Evolutionary conservation across 2,888 invertebrate species (phyloP).

Genomic region (Lasioglossum calceatum): DNA sequence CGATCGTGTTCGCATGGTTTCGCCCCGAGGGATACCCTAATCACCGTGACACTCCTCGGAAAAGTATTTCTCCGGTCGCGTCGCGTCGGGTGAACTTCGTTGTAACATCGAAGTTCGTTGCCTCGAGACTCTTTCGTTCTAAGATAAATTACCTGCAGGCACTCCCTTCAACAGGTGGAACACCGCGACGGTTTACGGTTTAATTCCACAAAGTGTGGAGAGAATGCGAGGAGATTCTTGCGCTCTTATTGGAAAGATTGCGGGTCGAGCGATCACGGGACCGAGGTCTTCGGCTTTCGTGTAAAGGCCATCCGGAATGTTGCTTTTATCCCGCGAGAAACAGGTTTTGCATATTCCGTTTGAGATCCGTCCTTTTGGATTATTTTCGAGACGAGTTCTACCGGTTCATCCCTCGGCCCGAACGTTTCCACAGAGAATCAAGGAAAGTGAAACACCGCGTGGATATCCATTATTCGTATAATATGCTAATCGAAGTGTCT

Average conservation of each 20-base stretch:
- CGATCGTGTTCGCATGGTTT: neutral
- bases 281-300: slow-evolving; percentile 66
- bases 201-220: slow-evolving; percentile 61
- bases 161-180: slow-evolving; percentile 61
- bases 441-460: slow-evolving; percentile 6
- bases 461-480: neutral
- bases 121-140: slow-evolving; percentile 38
- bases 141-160: slow-evolving; percentile 61
- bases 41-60: neutral
- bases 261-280: slow-evolving; percentile 49
- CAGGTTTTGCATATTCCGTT: slow-evolving; percentile 51
- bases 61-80: neutral
- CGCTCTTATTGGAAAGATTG: slow-evolving; percentile 46
- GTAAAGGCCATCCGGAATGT: slow-evolving; percentile 55
- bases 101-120: slow-evolving; percentile 45
- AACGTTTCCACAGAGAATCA: neutral
- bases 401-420: slow-evolving; percentile 1
- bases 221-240: slow-evolving; percentile 48
- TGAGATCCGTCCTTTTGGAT: slow-evolving; percentile 9
- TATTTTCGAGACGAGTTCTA: slow-evolving; percentile 45
- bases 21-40: neutral
- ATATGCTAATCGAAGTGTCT: neutral
- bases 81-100: slow-evolving; percentile 32
- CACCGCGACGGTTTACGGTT: slow-evolving; percentile 53
- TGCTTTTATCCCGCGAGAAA: slow-evolving; percentile 41